These are phyloP conservation scores for Trinorchestia longiramus DNA, from an alignment of 1,140 invertebrate genomes.

Conservation along the genomic window DNA sequence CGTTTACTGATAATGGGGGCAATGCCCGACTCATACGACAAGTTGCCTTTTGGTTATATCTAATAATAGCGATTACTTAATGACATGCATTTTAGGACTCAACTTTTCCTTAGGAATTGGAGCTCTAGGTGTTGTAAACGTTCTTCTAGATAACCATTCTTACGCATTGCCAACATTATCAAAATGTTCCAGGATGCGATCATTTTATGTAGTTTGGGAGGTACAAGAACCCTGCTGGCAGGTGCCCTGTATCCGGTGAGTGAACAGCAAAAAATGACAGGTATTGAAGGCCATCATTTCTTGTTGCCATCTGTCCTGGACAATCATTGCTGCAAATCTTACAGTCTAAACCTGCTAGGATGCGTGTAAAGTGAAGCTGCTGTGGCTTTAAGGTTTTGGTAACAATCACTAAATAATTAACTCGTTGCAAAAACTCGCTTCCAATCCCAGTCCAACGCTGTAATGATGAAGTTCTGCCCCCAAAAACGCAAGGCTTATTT, in stretches of 20 bases:
- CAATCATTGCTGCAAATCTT: neutral
- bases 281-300: slow-evolving; percentile 19
- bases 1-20: neutral
- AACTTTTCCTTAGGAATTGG: neutral
- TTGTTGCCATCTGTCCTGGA: neutral
- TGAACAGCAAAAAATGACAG: neutral
- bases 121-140: neutral
- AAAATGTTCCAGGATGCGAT: neutral
- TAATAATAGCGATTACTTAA: neutral
- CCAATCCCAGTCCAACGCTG: neutral
- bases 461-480: neutral
- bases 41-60: neutral
- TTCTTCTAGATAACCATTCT: neutral
- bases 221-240: neutral
- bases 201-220: neutral
- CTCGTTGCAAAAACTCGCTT: neutral
- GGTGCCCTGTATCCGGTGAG: neutral
- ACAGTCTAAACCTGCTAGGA: neutral
- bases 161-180: neutral
- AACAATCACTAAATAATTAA: neutral
- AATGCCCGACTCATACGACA: neutral
- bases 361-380: neutral
- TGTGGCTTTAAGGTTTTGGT: neutral
- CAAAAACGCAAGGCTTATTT: neutral
- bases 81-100: neutral